These are phyloP conservation scores for Latrodectus elegans DNA, from an alignment of 2,888 invertebrate genomes.

Conservation along the genomic window DNA sequence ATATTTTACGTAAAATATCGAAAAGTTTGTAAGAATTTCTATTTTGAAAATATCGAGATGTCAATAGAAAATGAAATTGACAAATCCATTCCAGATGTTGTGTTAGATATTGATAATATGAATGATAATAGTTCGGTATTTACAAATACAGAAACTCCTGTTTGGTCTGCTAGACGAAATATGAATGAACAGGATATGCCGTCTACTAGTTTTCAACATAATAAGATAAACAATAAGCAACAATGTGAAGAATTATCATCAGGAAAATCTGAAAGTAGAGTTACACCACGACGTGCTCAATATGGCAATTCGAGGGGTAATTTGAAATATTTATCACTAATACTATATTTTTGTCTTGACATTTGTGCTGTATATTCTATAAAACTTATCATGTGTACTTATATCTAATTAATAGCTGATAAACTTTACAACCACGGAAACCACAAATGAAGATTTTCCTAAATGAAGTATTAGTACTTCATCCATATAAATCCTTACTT, in stretches of 20 bases:
- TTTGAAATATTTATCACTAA: neutral
- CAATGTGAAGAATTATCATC: conserved; percentile 24
- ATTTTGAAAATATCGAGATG: neutral
- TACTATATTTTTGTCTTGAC: neutral
- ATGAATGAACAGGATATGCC: conserved; percentile 29
- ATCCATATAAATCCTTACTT: too few species aligned
- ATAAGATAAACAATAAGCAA: conserved; percentile 21
- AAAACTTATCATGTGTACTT: neutral
- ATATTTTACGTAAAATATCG: too few species aligned
- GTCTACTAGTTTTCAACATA: conserved; percentile 24
- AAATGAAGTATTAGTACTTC: too few species aligned
- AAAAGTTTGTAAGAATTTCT: neutral
- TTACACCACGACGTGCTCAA: conserved; percentile 40
- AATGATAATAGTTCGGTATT: conserved; percentile 16
- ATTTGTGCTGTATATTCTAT: neutral
- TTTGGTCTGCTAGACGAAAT: conserved; percentile 17
- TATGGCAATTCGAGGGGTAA: conserved; percentile 33
- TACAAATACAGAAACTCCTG: conserved; percentile 16
- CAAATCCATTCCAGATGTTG: conserved; percentile 44
- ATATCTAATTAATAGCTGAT: too few species aligned
- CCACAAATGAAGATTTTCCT: too few species aligned
- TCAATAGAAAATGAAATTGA: conserved; percentile 22
- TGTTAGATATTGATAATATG: conserved; percentile 49
- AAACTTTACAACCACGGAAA: too few species aligned
- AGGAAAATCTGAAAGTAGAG: conserved; percentile 24